Base-by-base conservation (phyloP, 2,888 invertebrate genomes). In the Lycaena phlaeas region DNA sequence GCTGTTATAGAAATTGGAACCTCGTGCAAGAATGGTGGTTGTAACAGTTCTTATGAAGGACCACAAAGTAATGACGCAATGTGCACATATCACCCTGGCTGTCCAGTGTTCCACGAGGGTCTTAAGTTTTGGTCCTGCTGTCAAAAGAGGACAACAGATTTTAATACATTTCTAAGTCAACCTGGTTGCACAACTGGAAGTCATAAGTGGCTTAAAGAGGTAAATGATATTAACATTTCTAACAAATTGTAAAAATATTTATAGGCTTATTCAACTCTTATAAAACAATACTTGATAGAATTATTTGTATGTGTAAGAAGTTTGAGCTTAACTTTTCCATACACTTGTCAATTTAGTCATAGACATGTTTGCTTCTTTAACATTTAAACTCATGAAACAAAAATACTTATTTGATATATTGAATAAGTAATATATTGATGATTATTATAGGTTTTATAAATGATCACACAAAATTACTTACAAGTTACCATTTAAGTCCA, bases 121-220 rank as follows among this genome's bases (percentile, higher is more conserved):
- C 82, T 97, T 66, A 98, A 98, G 68, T 98, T 90, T 72, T 98
- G 98, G 98, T 93, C 96, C 0, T 99, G 99, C 65, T 99, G 99
- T 64, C 90, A 93, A 56, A 92, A 92, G 59, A 90, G 92, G 61
- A 98, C 98, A 0, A 91, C 95, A 1, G 98, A 99, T 67, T 99
- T 99, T 66, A 89, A 93, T 42, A 89, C 88, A 1, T 99, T 99
- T 64, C 85, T 99, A 41, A 92, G 90, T 40, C 98, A 98, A 84
- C 90, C 88, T 38, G 99, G 99, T 0, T 99, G 99, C 64, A 86
- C 87, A 3, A 85, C 86, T 42, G 98, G 97, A 3, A 86, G 86
- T 36, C 99, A 99, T 76, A 81, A 91, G 45, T 99, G 98, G 97
- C 85, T 87, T 49, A 88, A 90, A 67, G 90, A 92, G 77, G 91